Conservation (phyloP, 1,140 invertebrate species). For the Hypothenemus hampei region DNA sequence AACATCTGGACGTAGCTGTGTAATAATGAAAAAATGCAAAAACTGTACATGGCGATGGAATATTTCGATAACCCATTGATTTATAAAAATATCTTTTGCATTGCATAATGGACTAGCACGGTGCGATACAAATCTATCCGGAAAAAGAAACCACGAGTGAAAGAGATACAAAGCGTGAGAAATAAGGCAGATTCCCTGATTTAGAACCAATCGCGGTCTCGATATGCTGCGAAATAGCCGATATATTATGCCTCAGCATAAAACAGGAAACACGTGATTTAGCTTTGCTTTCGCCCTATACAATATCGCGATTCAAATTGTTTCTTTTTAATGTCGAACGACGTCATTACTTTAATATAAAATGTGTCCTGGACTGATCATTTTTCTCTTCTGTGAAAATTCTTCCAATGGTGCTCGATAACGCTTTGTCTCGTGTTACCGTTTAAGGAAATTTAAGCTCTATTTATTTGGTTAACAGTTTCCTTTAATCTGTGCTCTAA, state of each 20-base stretch:
- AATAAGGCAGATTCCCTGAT: slow-evolving; percentile 20
- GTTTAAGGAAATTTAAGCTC: too few relatives aligned
- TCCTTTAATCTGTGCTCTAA: too few relatives aligned
- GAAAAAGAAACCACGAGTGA: slow-evolving; percentile 4
- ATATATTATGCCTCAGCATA: slow-evolving; percentile 13
- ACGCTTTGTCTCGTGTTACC: too few relatives aligned
- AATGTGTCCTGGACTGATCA: background rate
- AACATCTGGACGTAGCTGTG: too few relatives aligned
- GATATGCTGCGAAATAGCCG: slow-evolving; percentile 7
- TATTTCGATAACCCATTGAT: slow-evolving; percentile 8
- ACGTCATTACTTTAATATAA: slow-evolving; percentile 3
- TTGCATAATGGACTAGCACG: slow-evolving; percentile 9
- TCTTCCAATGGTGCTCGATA: too few relatives aligned
- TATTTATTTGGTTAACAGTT: too few relatives aligned
- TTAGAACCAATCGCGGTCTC: slow-evolving; percentile 16
- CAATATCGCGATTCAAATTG: slow-evolving; percentile 11
- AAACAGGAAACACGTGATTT: slow-evolving; percentile 18
- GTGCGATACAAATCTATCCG: slow-evolving; percentile 12
- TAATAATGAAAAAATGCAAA: too few relatives aligned
- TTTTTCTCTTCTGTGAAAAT: too few relatives aligned
- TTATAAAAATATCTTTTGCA: slow-evolving; percentile 13
- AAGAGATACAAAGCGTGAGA: slow-evolving; percentile 17
- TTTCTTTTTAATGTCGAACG: background rate
- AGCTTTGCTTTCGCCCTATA: slow-evolving; percentile 7
- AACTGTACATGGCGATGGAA: too few relatives aligned